Percentiles rank a stretch among this genome's conserved stretches.
phyloP scores from a whole-genome alignment of 2,113 vertebrate species.

The Leuciscus idus region DNA sequence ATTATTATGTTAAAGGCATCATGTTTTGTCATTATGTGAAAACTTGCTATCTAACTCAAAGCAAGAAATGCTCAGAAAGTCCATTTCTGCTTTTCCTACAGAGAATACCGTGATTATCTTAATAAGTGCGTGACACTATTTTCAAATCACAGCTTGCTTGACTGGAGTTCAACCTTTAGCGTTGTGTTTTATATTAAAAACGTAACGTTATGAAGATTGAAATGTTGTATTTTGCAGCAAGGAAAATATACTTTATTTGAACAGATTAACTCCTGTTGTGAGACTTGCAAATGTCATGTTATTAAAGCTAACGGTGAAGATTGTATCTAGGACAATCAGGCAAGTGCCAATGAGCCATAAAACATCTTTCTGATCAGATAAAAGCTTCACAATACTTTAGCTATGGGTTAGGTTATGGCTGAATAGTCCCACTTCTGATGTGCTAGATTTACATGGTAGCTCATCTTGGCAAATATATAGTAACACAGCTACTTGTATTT shows the following conservation, averaged over 20 bases:
- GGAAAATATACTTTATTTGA: not conserved
- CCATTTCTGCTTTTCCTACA: no score
- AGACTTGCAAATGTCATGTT: slow-evolving; percentile 7
- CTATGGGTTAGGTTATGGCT: not conserved
- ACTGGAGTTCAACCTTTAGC: not conserved
- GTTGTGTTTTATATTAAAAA: no score
- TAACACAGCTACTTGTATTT: not conserved
- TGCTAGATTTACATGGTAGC: not conserved
- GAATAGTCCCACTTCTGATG: not conserved
- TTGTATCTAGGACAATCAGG: slow-evolving; percentile 70
- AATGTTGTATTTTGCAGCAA: not conserved
- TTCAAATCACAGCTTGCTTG: not conserved
- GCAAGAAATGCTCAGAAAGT: not conserved
- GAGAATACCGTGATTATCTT: not conserved
- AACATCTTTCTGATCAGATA: slow-evolving; percentile 65
- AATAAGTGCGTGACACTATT: not conserved
- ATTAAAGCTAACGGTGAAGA: slow-evolving; percentile 63
- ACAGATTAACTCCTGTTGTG: slow-evolving; percentile 11
- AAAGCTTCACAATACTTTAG: slow-evolving; percentile 55
- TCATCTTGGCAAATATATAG: not conserved
- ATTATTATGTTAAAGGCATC: no score
- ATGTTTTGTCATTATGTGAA: no score
- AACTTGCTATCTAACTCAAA: not conserved
- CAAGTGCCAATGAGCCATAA: slow-evolving; percentile 75
- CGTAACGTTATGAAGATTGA: not conserved